Conservation (phyloP, 2,888 invertebrate genomes). For the Euplexia lucipara region DNA sequence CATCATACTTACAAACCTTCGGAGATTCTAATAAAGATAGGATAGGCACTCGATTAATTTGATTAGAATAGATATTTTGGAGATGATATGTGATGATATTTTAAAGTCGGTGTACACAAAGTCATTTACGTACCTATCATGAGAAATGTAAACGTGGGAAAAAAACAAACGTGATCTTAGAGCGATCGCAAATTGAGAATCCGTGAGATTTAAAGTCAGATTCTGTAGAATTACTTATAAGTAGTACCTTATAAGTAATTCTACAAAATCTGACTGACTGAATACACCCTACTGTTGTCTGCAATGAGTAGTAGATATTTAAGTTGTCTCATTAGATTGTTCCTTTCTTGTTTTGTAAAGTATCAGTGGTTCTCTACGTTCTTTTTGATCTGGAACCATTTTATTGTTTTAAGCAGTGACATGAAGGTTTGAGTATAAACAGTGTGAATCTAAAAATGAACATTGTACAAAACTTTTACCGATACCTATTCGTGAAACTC, state of each 20-base stretch:
- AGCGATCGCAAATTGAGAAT: conserved; percentile 51
- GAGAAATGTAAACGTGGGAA: conserved; percentile 52
- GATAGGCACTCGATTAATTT: conserved; percentile 27
- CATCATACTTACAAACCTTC: conserved; percentile 27
- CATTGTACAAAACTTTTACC: no score
- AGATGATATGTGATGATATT: conserved; percentile 34
- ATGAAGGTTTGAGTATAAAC: no score
- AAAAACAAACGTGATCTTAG: conserved; percentile 46
- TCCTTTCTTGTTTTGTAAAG: no score
- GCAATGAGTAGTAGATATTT: no score
- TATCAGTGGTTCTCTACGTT: no score
- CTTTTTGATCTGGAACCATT: no score
- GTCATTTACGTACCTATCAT: conserved; percentile 27
- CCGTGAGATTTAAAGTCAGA: conserved; percentile 41
- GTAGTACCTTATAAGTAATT: conserved; percentile 11
- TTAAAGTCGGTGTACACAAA: conserved; percentile 3
- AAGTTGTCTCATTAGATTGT: no score
- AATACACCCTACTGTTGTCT: no score
- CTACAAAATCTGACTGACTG: conserved; percentile 1
- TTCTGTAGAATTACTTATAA: conserved; percentile 33
- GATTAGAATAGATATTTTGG: conserved; percentile 15
- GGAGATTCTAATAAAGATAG: conserved; percentile 37
- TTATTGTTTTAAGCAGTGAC: no score
- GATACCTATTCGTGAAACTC: no score
- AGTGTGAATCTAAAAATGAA: no score